Base-by-base conservation (phyloP, 2,888 invertebrate genomes). In the Zeuzera pyrina region DNA sequence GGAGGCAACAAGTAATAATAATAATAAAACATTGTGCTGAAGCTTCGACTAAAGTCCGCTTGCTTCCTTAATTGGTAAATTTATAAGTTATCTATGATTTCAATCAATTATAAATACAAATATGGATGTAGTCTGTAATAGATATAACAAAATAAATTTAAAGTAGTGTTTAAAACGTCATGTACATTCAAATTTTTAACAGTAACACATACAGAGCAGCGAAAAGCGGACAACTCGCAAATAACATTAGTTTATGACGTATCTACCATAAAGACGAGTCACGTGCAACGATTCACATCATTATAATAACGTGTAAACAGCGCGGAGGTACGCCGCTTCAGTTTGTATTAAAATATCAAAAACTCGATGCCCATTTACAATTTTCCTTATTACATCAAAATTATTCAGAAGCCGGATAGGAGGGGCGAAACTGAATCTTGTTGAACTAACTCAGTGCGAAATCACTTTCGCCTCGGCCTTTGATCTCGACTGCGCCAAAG, bases 381-480 rank as follows among this genome's bases (percentile, higher is more conserved):
- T 72, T 73, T 74, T 67, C 67, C 67, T 78, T 74, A 79, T 78
- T 77, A 73, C 66, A 64, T 64, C 58, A 71, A 78, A 79, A 77
- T 78, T 78, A 81, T 79, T 68, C 78, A 72, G 70, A 62, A 71
- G 72, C 69, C 63, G 49, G 60, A 53, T n/a, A 57, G 59, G 56
- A 46, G 60, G 65, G 66, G 60, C 61, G 69, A 71, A 68, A 76
- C 73, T 68, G 77, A 77, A 81, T 81, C 77, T 73, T 73, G 77
- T 76, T 77, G 69, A 73, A 76, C 78, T 77, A 79, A 81, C 76
- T 78, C 79, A 65, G 81, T 78, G 83, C 79, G 81, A 81, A 83
- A 83, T 83, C 83, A 83, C 78, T 83, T 78, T 74, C 72, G 65
- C 62, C 63, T 57, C 63, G 68, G 60, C 76, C 83, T 83, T 83